These are phyloP conservation scores for Notoglanidium macrostoma DNA, from an alignment of 2,797 vertebrate species.

Conservation along the genomic window DNA sequence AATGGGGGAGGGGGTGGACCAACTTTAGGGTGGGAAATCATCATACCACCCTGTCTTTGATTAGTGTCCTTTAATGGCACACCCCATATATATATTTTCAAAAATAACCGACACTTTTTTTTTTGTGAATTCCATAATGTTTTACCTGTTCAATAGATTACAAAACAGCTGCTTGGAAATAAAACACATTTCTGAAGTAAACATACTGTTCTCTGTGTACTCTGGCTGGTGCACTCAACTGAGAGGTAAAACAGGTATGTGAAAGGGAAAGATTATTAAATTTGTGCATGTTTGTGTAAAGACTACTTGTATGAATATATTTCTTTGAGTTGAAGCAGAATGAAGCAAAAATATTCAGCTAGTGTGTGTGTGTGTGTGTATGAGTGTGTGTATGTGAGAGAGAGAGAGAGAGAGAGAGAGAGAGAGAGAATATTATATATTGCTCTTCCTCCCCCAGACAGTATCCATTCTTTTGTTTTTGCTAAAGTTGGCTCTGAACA, in stretches of 20 bases:
- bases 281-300: background rate
- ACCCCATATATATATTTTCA: background rate
- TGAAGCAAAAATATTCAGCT: slow-evolving; percentile 12
- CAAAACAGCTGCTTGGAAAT: background rate
- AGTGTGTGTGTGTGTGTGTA: slow-evolving; percentile 4
- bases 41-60: background rate
- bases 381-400: background rate
- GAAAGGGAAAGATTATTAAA: background rate
- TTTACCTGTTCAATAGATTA: background rate
- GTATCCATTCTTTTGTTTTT: slow-evolving; percentile 22
- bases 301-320: slow-evolving; percentile 5
- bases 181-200: background rate
- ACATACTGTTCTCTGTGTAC: background rate
- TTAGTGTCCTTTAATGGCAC: background rate
- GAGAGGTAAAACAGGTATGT: slow-evolving; percentile 5
- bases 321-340: background rate
- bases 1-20: background rate
- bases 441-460: slow-evolving; percentile 33
- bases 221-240: background rate
- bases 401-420: slow-evolving; percentile 2
- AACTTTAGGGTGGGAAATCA: background rate
- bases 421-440: slow-evolving; percentile 9
- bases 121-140: background rate
- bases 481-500: slow-evolving; percentile 17
- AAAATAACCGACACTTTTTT: background rate